Base-by-base conservation (phyloP, 2,797 vertebrate species). In the Babyrousa celebensis region DNA sequence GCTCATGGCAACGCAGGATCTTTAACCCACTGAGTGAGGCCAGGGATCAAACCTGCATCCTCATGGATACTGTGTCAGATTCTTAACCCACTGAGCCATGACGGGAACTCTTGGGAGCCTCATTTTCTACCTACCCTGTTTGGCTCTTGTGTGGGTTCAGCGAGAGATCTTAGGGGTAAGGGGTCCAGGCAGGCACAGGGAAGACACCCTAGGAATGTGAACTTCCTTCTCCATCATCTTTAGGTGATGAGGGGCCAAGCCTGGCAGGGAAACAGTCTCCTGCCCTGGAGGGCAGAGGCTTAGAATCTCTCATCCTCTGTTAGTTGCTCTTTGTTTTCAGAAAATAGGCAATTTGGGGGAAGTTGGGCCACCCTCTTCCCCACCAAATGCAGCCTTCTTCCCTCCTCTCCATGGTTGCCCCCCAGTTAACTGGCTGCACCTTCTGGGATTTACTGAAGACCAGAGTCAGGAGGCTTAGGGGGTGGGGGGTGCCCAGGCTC, bases 401-500 rank as follows among this genome's bases (percentile, higher is more conserved):
- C 62, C 67, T 17, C 27, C 18, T 62, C 25, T 15, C 68, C 6
- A 3, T 2, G 11, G 5, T 68, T n/a, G 11, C 25, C 70, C 62
- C 27, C 43, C 48, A 32, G 54, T 18, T 29, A 67, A 27, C 36
- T 18, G 65, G 36, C 43, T 21, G 60, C 27, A 17, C 56, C 62
- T 77, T 75, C 32, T 21, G 62, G 89, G 78, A 58, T 65, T 21
- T 43, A 40, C 12, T 25, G 68, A 72, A 58, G 70, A 40, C 17
- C 21, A n/a, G 23, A 32, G 23, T 67, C 68, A 43, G n/a, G 11
- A 23, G 70, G 54, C 78, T 62, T 29, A 9, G 74, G 54, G 43
- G 12, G 0, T 17, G 27, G 29, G 6, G 29, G 8, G 29, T 12
- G 6, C 18, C 67, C 36, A 27, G 14, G 23, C 4, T 0, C 83